Evolutionary conservation across 35 echinoderm and acorn worm genomes (phyloP).

Genomic region (Hemicentrotus pulcherrimus): DNA sequence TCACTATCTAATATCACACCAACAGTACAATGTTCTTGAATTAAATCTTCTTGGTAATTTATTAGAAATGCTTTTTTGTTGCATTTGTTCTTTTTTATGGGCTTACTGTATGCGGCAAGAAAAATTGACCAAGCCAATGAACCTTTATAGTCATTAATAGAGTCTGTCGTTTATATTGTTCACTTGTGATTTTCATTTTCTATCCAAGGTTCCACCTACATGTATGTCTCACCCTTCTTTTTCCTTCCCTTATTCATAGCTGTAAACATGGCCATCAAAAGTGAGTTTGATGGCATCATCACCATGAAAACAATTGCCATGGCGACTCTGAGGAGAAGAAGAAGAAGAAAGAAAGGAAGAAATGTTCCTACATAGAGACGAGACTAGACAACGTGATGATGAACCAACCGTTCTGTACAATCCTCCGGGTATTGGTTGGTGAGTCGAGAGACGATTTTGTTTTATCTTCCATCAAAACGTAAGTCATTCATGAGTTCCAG

Average conservation of each 20-base stretch:
- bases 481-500: conserved; percentile 38
- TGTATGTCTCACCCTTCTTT: not conserved
- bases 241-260: conserved; percentile 1
- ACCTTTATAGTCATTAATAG: no score
- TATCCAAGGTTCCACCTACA: no score
- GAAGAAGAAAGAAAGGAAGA: not conserved
- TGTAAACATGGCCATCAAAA: not conserved
- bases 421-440: not conserved
- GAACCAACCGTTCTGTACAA: not conserved
- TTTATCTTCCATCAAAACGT: conserved; percentile 5
- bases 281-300: not conserved
- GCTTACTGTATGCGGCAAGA: no score
- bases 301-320: not conserved
- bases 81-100: no score
- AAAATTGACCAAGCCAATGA: no score
- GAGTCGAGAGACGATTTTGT: not conserved
- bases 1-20: no score
- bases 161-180: no score
- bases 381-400: not conserved
- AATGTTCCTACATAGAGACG: not conserved
- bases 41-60: no score
- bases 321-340: not conserved
- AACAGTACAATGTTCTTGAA: no score
- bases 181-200: no score
- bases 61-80: no score